Evolutionary conservation across 2,797 vertebrate species (phyloP), one percentile per base, ranked within the genome.

Genomic region (Myiothlypis coronata): DNA sequence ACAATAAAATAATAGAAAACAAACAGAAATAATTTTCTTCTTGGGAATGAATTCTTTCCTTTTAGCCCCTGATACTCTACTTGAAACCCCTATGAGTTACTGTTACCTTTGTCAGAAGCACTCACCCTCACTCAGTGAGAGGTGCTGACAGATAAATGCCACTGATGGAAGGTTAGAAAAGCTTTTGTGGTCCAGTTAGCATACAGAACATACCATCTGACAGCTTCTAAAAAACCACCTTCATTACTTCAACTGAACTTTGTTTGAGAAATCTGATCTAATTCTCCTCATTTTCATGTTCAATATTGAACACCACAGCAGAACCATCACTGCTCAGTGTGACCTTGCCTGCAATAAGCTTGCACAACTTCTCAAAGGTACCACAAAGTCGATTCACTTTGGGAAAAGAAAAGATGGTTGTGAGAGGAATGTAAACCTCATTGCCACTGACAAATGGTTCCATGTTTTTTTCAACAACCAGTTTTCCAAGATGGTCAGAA

Each of bases 401-500:
- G 49, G 98, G 98, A 70, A 96, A 94, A 56, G 97, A 97, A 92
- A 99, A 98, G 35, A 99, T 95, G 60, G 96, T 94, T 75, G 17
- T 60, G 91, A 99, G 97, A 57, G 99, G 99, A 23, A 99, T 92
- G 17, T 97, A 97, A 72, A 98, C 95, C 55, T 70, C 96, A 64
- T 97, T 95, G 60, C 89, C 97, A 44, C 87, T 63, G 60, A 96
- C 89, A 91, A 97, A 98, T 9, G 97, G 95, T 21, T 97, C 93
- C 43, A 83, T 85, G 52, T 49, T 49, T 83, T 85, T 91, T 67
- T 93, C 95, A 50, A 92, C 90, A 19, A 77, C 76, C 78, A 67
- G 32, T 59, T 52, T 96, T 65, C 81, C 87, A 28, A 80, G 60
- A 28, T 67, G 87, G 14, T 96, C 88, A 72, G 94, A 85, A 83